Percentiles rank a stretch among this genome's conserved stretches.
These are phyloP conservation scores for Perognathus longimembris DNA, from an alignment of 2,113 vertebrate genomes.

Conservation along the genomic window DNA sequence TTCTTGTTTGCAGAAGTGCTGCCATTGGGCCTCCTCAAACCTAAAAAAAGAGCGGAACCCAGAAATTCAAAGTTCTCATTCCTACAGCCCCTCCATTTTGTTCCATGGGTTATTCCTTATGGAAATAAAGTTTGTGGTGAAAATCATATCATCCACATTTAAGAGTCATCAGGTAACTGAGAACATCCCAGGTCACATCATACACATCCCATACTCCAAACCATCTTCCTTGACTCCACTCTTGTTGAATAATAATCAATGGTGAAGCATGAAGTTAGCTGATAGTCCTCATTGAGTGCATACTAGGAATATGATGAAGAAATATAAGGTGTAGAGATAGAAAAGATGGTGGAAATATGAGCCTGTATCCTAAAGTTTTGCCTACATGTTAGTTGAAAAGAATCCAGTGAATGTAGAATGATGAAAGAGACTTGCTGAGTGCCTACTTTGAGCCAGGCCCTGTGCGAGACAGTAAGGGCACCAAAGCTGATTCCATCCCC, in stretches of 20 bases:
- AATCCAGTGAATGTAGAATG: background rate
- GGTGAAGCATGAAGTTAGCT: background rate
- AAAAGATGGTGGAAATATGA: background rate
- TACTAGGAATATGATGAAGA: background rate
- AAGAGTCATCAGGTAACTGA: background rate
- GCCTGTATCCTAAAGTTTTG: background rate
- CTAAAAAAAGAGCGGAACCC: constrained; percentile 37
- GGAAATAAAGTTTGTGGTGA: background rate
- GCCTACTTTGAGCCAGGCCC: background rate
- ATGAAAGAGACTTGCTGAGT: background rate
- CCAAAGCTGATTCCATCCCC: background rate
- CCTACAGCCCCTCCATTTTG: background rate
- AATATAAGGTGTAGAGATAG: background rate
- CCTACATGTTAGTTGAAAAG: background rate
- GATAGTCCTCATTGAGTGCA: background rate
- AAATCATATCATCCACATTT: background rate
- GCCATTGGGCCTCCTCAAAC: constrained; percentile 61
- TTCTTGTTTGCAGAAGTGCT: constrained; percentile 24
- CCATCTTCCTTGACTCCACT: background rate
- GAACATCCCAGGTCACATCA: background rate
- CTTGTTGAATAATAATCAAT: background rate
- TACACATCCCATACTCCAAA: background rate
- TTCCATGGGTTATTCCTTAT: background rate
- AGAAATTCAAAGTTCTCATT: constrained; percentile 21
- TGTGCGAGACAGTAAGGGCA: background rate